A percentile compares a stretch with the other conserved stretches of the same genome.
phyloP scores from a whole-genome alignment of 2,797 vertebrate genomes.

The Nyctibius grandis region DNA sequence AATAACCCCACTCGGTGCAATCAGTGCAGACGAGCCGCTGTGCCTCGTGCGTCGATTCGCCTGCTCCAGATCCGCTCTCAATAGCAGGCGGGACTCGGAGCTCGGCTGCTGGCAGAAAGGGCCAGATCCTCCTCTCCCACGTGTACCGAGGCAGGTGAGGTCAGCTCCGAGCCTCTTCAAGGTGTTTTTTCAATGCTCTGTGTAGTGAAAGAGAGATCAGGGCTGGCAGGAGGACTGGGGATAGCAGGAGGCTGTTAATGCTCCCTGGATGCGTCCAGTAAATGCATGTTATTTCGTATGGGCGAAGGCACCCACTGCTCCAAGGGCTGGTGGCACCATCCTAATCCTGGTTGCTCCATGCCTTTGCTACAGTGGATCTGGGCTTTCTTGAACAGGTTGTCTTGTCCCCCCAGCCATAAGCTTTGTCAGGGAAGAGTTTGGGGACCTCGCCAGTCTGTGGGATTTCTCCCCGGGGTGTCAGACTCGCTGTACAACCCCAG shows the following conservation, averaged over 20 bases:
- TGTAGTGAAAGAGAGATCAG: not conserved
- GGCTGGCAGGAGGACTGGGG: not conserved
- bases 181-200: not conserved
- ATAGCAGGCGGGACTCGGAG: not conserved
- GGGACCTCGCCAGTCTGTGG: not conserved
- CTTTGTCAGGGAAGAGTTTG: not conserved
- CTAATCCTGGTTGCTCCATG: not conserved
- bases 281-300: accelerated
- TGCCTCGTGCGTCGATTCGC: accelerated
- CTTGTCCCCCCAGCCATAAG: not conserved
- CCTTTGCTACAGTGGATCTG: not conserved
- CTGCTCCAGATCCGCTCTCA: not conserved
- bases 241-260: not conserved
- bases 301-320: not conserved
- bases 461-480: slow-evolving; percentile 14
- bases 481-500: not conserved
- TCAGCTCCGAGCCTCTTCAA: not conserved
- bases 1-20: not conserved
- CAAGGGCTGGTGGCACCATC: not conserved
- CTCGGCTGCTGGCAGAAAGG: not conserved
- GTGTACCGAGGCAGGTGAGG: accelerated
- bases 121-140: not conserved
- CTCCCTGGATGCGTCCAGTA: not conserved
- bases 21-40: not conserved
- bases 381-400: not conserved